Conservation (phyloP, 2,113 vertebrate genomes). For the Acanthisitta chloris region DNA sequence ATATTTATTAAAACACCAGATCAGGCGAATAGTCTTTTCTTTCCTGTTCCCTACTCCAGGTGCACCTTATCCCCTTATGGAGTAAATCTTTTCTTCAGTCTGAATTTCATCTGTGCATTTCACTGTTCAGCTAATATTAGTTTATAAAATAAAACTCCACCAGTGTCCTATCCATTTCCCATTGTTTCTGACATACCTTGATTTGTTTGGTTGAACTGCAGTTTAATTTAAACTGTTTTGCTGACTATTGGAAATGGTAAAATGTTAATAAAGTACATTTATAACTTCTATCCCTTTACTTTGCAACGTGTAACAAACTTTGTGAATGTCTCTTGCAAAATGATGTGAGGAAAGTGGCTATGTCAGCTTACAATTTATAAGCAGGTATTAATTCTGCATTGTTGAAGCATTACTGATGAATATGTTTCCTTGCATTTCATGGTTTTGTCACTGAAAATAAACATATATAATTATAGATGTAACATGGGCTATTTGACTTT, state of each 20-base stretch:
- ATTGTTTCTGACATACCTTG: background rate
- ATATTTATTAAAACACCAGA: background rate
- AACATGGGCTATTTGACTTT: conserved; percentile 35
- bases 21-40: background rate
- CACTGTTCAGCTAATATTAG: background rate
- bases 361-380: background rate
- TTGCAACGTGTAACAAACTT: conserved; percentile 4
- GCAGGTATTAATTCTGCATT: conserved; percentile 2
- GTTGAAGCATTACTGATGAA: conserved; percentile 11
- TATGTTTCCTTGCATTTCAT: conserved; percentile 46
- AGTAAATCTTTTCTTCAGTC: background rate
- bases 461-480: conserved; percentile 5
- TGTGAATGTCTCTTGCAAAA: conserved; percentile 24
- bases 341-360: conserved; percentile 13
- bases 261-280: conserved; percentile 19
- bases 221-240: background rate
- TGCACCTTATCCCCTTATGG: background rate
- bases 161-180: background rate
- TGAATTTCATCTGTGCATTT: background rate
- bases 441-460: conserved; percentile 58
- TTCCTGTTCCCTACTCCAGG: background rate
- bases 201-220: conserved; percentile 14
- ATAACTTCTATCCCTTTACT: background rate
- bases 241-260: background rate
- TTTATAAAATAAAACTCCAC: background rate